phyloP scores from a whole-genome alignment of 35 echinoderm and acorn worm genomes.

The Lytechinus pictus region DNA sequence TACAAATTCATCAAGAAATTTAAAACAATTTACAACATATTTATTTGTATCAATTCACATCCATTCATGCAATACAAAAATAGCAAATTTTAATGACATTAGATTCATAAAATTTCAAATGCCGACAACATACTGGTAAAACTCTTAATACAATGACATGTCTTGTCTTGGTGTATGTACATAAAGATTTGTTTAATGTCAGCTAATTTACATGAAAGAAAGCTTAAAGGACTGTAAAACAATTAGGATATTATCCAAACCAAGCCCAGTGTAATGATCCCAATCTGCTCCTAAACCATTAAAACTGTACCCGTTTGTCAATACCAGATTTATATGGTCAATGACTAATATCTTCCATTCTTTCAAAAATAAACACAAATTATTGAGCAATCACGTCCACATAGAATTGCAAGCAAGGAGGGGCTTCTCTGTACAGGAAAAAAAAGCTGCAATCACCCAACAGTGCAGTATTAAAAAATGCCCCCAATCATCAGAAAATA shows the following conservation, averaged over 20 bases:
- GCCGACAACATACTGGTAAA: not conserved
- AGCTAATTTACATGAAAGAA: not conserved
- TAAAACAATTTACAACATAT: not conserved
- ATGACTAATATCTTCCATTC: no score
- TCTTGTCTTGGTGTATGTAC: not conserved
- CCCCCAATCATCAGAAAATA: not conserved
- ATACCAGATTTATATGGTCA: no score
- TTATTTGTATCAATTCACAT: not conserved
- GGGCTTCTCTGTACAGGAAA: not conserved
- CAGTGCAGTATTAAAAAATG: not conserved
- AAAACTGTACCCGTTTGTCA: no score
- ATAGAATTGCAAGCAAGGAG: not conserved
- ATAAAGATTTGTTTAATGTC: not conserved
- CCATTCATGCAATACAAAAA: not conserved
- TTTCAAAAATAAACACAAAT: no score
- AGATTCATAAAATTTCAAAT: not conserved
- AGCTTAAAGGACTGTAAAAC: not conserved
- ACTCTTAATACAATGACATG: not conserved
- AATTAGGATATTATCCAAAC: not conserved
- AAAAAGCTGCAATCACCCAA: not conserved
- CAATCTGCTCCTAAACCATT: no score
- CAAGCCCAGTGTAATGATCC: no score
- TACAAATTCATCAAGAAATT: not conserved
- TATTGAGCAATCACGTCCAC: no score
- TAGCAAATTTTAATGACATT: not conserved